Conservation (phyloP, 2,797 vertebrate species). For the Pseudochirops corinnae region DNA sequence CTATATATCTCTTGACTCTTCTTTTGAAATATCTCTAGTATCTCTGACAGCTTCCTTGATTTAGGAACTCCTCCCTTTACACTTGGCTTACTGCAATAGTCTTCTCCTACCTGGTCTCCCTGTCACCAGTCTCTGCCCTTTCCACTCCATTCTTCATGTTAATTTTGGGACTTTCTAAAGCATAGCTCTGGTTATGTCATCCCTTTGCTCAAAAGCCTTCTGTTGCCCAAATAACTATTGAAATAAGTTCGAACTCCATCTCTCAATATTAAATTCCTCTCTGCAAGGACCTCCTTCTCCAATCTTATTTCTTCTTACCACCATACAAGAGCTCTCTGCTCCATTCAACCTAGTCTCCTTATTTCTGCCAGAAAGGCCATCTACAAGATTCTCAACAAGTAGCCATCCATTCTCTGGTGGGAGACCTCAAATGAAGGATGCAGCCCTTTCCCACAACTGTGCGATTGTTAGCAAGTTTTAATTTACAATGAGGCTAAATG, state of each 20-base stretch:
- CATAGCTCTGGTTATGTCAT: background rate
- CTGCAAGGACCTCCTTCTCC: background rate
- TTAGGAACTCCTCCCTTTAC: background rate
- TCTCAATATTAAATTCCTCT: background rate
- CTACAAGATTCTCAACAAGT: background rate
- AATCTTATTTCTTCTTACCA: background rate
- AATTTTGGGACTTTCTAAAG: background rate
- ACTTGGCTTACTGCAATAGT: background rate
- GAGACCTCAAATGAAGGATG: background rate
- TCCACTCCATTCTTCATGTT: conserved; percentile 4
- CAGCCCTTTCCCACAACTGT: background rate
- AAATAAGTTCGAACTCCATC: background rate
- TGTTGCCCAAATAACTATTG: background rate
- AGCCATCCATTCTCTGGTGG: background rate
- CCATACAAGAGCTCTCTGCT: background rate
- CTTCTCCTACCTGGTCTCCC: background rate
- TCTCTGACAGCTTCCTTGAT: background rate
- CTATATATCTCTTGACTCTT: background rate
- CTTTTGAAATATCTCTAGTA: background rate
- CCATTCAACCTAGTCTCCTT: background rate
- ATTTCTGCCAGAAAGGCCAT: background rate
- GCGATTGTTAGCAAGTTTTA: background rate
- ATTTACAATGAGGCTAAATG: background rate
- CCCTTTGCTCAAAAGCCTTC: background rate
- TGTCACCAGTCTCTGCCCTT: background rate